phyloP scores from a whole-genome alignment of 2,113 vertebrate genomes.

The Corythornis cristatus region DNA sequence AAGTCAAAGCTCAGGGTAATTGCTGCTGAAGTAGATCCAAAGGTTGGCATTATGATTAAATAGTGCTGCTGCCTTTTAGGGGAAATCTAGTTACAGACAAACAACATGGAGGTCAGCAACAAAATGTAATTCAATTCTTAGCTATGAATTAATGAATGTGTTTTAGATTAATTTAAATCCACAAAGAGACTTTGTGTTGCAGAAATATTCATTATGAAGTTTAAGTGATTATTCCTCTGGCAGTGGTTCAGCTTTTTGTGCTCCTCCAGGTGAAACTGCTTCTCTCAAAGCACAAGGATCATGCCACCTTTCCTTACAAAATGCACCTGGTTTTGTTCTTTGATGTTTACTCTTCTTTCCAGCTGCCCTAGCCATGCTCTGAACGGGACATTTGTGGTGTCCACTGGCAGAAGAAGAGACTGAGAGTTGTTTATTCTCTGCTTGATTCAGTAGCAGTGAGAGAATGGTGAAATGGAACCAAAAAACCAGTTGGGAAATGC shows the following conservation, averaged over 20 bases:
- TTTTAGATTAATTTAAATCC: slow-evolving; percentile 70
- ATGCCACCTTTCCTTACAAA: neutral
- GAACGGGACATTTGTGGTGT: neutral
- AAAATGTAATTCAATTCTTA: slow-evolving; percentile 67
- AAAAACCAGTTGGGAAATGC: neutral
- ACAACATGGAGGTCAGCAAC: slow-evolving; percentile 66
- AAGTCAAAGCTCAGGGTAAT: slow-evolving; percentile 64
- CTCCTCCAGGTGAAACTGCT: neutral
- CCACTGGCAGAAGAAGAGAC: neutral
- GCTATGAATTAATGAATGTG: slow-evolving; percentile 70
- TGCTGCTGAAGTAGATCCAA: slow-evolving; percentile 61
- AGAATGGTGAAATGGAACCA: neutral
- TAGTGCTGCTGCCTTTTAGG: slow-evolving; percentile 43
- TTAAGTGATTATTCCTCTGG: slow-evolving; percentile 59
- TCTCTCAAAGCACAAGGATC: neutral
- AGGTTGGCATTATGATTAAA: slow-evolving; percentile 70
- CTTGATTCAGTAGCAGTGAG: neutral
- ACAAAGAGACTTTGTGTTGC: slow-evolving; percentile 62
- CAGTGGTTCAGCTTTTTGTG: slow-evolving; percentile 26
- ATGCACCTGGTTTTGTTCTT: neutral
- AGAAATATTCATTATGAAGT: slow-evolving; percentile 65
- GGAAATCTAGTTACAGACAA: slow-evolving; percentile 68
- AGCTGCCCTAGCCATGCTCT: neutral
- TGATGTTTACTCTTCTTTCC: neutral
- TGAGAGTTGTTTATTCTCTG: neutral